Evolutionary conservation across 2,797 vertebrate species (phyloP), one percentile per base, ranked within the genome.

Genomic region (Acrocephalus scirpaceus): DNA sequence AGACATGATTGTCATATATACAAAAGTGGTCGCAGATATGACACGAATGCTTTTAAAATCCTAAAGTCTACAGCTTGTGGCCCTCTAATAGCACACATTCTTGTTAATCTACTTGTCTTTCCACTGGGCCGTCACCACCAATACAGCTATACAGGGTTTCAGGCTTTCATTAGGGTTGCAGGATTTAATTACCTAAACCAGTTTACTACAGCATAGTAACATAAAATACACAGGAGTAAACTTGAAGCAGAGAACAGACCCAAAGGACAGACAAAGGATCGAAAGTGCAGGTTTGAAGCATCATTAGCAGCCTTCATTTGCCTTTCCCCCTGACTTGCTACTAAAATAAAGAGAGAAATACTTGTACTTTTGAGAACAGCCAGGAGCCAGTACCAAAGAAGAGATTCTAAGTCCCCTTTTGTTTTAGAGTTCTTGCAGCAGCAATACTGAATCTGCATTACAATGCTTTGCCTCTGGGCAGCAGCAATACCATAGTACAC

Each of bases 181-280:
- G 69, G 93, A 93, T 96, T 96, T 96, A 96, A 97, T 95, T 96
- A 70, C 65, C 86, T 93, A 93, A 97, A 93, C n/a, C 74, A 95
- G 89, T 95, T 95, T 96, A 94, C 47, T 83, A 97, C 85, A 97
- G 74, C 90, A 86, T 90, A 92, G 83, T 83, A 96, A 96, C 65
- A 57, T 88, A 94, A 90, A 54, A 42, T 25, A 83, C 30, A 78
- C 3, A 15, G 65, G 58, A 90, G 69, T 66, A 93, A 67, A 75
- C 80, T 56, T 70, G 32, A 66, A 80, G 29, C 26, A 66, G 62
- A 84, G 48, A 30, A n/a, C 22, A 67, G 48, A 50, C 4, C 7
- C 26, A 76, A 45, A 91, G 74, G 62, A 93, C 61, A 69, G 78
- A 94, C 66, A 84, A 78, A 71, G 5, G 11, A 54, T 19, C 76